Base-by-base conservation (phyloP, 2,797 vertebrate genomes). In the Pteronotus mesoamericanus region DNA sequence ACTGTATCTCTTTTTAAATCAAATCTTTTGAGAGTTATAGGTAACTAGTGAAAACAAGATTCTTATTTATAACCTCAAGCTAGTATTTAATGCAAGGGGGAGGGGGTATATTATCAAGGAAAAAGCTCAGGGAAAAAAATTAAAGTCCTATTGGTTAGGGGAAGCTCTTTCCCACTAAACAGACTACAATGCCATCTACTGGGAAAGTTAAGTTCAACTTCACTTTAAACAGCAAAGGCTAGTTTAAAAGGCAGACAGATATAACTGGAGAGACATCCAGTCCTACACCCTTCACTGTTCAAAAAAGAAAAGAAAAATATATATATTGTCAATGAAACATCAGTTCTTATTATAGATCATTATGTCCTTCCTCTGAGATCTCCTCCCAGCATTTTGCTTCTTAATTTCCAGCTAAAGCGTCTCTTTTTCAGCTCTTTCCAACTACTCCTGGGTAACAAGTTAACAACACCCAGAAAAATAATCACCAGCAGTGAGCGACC, bases 151-250 rank as follows among this genome's bases (percentile, higher is more conserved):
- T 74, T 86, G 95, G 90, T 96, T 96, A 46, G 39, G 18, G 29
- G 57, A 66, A 55, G 57, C 51, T 89, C 57, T 51, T 94, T 37
- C 1, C 69, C 53, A 96, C 98, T 74, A 82, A 94, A 97, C 97
- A 97, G 98, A 92, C 98, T 97, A 84, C 98, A 98, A 61, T 89
- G 98, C 98, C 98, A 98, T 97, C 98, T 98, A 98, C 98, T 97
- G 98, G 98, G 89, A 93, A 94, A 82, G 71, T 3, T 3, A 91
- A 90, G 91, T 51, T 95, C 80, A 59, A 59, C 88, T 78, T 78
- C 55, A 51, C n/a, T 68, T 44, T 24, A 74, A 90, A 94, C 37
- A 88, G 91, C 24, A 61, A 66, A 77, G 78, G 57, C 51, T 68
- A 24, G 39, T 94, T 96, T 90, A 42, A 96, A 92, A 89, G 83